Percentiles rank a stretch among this genome's conserved stretches.
phyloP scores from a whole-genome alignment of 2,797 vertebrate species.

The Cossypha heuglini region DNA sequence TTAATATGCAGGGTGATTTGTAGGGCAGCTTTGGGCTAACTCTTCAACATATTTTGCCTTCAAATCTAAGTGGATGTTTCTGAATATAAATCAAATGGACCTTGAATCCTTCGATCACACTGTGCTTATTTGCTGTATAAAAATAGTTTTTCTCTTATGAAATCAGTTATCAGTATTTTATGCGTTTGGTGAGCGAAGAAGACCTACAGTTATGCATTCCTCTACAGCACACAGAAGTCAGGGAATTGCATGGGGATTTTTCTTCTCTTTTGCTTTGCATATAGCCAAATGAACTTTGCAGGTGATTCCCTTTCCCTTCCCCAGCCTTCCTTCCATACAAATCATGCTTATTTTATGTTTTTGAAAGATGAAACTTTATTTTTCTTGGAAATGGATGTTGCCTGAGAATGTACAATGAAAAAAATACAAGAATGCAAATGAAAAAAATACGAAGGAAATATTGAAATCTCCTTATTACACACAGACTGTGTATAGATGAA shows the following conservation, averaged over 20 bases:
- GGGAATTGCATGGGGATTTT: background rate
- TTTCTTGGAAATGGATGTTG: background rate
- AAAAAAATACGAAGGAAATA: background rate
- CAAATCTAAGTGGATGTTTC: background rate
- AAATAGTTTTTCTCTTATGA: background rate
- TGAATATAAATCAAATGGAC: background rate
- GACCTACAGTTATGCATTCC: background rate
- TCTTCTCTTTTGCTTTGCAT: slow-evolving; percentile 21
- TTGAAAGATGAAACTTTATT: background rate
- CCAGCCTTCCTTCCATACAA: background rate
- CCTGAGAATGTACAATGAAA: background rate
- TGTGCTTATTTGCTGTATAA: background rate
- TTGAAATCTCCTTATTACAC: background rate
- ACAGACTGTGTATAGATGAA: background rate
- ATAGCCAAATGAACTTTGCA: slow-evolving; percentile 9
- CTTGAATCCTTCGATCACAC: background rate
- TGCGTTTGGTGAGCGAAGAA: background rate
- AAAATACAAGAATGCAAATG: background rate
- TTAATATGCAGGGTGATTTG: background rate
- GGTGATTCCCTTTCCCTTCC: background rate
- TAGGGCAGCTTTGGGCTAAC: background rate
- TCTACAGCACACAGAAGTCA: background rate
- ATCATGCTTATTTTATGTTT: slow-evolving; percentile 6
- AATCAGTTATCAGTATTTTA: background rate
- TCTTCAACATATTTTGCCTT: background rate